Conservation (phyloP, 2,888 invertebrate genomes). For the Hartigia nigra region DNA sequence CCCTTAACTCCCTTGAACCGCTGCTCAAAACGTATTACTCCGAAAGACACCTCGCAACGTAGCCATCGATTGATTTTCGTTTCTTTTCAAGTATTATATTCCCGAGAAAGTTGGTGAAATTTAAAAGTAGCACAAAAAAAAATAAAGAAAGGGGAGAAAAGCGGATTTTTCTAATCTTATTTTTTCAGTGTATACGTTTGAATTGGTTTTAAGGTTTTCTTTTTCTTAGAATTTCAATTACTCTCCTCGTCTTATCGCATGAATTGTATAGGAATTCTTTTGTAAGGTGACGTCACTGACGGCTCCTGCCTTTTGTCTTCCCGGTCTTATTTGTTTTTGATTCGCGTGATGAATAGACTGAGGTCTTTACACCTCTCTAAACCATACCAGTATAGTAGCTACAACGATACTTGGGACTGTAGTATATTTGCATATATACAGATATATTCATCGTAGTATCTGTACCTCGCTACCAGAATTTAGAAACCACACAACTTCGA, state of each 20-base stretch:
- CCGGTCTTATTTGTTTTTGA: background rate
- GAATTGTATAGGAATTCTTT: background rate
- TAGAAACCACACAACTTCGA: background rate
- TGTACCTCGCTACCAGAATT: background rate
- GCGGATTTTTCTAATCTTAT: background rate
- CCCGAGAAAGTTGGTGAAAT: background rate
- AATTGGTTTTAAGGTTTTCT: background rate
- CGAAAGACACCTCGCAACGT: background rate
- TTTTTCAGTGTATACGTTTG: background rate
- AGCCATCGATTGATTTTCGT: background rate
- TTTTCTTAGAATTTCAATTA: background rate
- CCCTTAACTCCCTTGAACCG: background rate
- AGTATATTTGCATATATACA: background rate
- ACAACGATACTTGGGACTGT: background rate
- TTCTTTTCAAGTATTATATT: background rate
- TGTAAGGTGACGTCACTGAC: background rate
- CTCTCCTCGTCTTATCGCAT: background rate
- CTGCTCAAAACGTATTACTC: background rate
- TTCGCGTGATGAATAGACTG: background rate
- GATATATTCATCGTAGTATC: background rate
- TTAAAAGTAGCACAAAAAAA: background rate
- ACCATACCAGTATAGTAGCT: background rate
- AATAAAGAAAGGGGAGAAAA: background rate
- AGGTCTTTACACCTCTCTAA: background rate
- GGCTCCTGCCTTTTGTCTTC: background rate